Percentiles rank a stretch among this genome's conserved stretches.
phyloP scores from a whole-genome alignment of 2,113 vertebrate genomes.

The Oreochromis niloticus region DNA sequence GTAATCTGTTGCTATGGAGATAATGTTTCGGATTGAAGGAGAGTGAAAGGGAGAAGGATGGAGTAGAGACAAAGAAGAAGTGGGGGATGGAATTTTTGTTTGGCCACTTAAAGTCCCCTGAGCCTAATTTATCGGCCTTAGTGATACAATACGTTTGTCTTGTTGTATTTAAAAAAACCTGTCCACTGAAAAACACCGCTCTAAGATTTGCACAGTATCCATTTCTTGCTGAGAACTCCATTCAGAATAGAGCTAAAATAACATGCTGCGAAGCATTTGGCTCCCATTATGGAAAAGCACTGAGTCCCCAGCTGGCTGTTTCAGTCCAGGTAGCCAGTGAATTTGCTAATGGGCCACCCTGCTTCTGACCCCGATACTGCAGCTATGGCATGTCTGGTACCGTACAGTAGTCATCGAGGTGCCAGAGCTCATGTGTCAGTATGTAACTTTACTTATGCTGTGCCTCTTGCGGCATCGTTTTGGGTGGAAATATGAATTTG shows the following conservation, averaged over 20 bases:
- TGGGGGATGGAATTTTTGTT: conserved; percentile 50
- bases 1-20: conserved; percentile 76
- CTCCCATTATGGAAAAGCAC: neutral
- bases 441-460: neutral
- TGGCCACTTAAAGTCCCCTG: neutral
- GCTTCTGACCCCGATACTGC: neutral
- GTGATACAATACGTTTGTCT: neutral
- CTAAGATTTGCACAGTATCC: neutral
- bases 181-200: neutral
- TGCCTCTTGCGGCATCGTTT: neutral
- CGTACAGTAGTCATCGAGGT: neutral
- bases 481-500: neutral
- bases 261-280: neutral
- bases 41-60: conserved; percentile 50
- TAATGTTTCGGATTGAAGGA: conserved; percentile 62
- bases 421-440: neutral
- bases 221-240: neutral
- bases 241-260: neutral
- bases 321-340: neutral
- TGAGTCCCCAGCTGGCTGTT: neutral
- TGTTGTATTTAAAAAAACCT: neutral
- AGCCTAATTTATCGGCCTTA: neutral
- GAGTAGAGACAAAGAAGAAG: conserved; percentile 45
- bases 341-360: neutral
- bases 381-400: neutral